Evolutionary conservation across 2,888 invertebrate species (phyloP), one percentile per base, ranked within the genome.

Genomic region (Ophion slaviceki): DNA sequence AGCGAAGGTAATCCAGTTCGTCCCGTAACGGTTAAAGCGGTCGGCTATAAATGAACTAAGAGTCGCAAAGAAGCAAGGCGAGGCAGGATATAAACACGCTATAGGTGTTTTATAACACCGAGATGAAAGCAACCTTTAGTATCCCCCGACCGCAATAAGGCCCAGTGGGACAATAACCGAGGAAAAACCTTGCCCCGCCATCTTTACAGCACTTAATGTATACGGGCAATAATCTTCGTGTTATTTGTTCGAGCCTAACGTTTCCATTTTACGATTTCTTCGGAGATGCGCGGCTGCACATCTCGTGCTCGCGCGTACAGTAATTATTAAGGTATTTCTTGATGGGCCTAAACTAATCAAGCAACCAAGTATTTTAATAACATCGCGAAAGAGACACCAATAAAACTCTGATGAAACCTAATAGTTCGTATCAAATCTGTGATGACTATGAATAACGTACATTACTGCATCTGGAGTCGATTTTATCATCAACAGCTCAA

Each of bases 1-100:
- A 77, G 80, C 84, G 80, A 86, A 86, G 86, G 86, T 84, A 86
- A 86, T 86, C 84, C 86, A 86, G 84, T 86, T 81, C 74, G 84
- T 86, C 84, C 53, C 80, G 86, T 81, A 86, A 86, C 86, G 86
- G 86, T 86, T 86, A 86, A 86, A 84, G 74, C 78, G 80, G 78
- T 84, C 80, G 84, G 74, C 80, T 81, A 70, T 72, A 84, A 84
- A 86, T 84, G 81, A 78, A 77, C 80, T 67, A 83, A 84, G 80
- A 84, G 59, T 72, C 67, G 80, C 76, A 59, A 61, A 84, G 75
- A 80, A 47, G 74, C 76, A 47, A 80, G 76, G 80, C 66, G 20
- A 71, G 59, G 77, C 74, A 79, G 74, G 76, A 77, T 80, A 77
- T 76, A 64, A 59, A 32, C 57, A 17, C 36, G 47, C 24, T 40